Evolutionary conservation across 2,113 vertebrate species (phyloP), one percentile per base, ranked within the genome.

Genomic region (Arenaria interpres): DNA sequence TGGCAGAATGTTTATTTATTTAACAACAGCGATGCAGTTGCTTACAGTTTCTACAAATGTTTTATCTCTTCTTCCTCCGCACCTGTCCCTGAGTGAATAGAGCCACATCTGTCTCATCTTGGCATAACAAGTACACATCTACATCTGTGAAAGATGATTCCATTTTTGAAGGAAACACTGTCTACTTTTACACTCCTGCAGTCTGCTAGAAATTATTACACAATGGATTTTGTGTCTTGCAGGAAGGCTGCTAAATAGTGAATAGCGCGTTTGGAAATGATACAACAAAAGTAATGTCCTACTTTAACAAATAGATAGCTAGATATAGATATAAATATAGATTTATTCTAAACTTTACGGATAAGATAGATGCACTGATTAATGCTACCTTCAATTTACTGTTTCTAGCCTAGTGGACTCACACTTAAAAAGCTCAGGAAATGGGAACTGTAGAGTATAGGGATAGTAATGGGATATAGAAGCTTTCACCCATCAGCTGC

Each of bases 71-170:
- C 98, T 98, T 98, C 98, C 97, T 97, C 97, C 97, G 98, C 98
- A 99, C 98, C 98, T 98, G 98, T 98, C 98, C 97, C 98, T 97
- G 95, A 98, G 98, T 98, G 98, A 98, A 98, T 98, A 98, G 98
- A 98, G 96, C 96, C 98, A 98, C 98, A 98, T 99, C 98, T 99
- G 98, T 98, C 98, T 98, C 98, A 97, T 98, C 98, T 98, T 98
- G 98, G 98, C 98, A 98, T 98, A 97, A 98, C 97, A 98, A 98
- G 97, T 91, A 98, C 95, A 98, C 96, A 98, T 97, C 98, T 98
- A 98, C 98, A 98, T 98, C 98, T 98, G 98, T 97, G 98, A 98
- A 98, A 96, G 98, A 98, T 98, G 97, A 98, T 97, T 98, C 98
- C 98, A 98, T 98, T 98, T 98, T 98, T 98, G 96, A 98, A 98